Evolutionary conservation across 1,140 invertebrate species (phyloP).

Genomic region (Lucilia cuprina): DNA sequence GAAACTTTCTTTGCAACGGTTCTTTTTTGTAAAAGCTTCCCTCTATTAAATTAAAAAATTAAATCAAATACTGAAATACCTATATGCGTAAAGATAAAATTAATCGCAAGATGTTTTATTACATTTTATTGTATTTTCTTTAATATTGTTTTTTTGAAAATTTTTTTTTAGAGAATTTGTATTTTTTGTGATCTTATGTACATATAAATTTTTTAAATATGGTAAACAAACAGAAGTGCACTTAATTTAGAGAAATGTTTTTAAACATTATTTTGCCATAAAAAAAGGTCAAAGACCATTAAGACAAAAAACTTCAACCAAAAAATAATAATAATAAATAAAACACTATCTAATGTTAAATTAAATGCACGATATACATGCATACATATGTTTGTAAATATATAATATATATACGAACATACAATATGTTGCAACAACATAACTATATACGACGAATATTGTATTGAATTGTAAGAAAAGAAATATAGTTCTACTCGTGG

Average conservation of each 20-base stretch:
- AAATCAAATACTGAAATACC: too few relatives aligned
- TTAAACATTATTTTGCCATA: not conserved
- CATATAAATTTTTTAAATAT: too few relatives aligned
- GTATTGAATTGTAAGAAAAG: not conserved
- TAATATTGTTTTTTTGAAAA: too few relatives aligned
- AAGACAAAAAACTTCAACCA: not conserved
- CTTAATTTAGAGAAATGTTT: not conserved
- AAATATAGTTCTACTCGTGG: not conserved
- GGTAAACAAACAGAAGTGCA: not conserved
- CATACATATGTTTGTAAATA: not conserved
- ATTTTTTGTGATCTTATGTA: too few relatives aligned
- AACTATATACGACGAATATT: not conserved
- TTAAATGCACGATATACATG: not conserved
- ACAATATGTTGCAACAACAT: not conserved
- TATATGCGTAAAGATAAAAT: too few relatives aligned
- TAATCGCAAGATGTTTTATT: too few relatives aligned
- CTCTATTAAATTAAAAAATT: too few relatives aligned
- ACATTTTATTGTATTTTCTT: too few relatives aligned
- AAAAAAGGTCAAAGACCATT: conserved; percentile 9
- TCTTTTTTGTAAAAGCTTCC: too few relatives aligned
- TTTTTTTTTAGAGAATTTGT: too few relatives aligned
- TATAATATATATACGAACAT: too few relatives aligned
- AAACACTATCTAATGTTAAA: conserved; percentile 3
- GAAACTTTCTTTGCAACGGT: too few relatives aligned
- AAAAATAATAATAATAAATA: conserved; percentile 6